These are phyloP conservation scores for Verasper variegatus DNA, from an alignment of 2,113 vertebrate genomes.

Conservation along the genomic window DNA sequence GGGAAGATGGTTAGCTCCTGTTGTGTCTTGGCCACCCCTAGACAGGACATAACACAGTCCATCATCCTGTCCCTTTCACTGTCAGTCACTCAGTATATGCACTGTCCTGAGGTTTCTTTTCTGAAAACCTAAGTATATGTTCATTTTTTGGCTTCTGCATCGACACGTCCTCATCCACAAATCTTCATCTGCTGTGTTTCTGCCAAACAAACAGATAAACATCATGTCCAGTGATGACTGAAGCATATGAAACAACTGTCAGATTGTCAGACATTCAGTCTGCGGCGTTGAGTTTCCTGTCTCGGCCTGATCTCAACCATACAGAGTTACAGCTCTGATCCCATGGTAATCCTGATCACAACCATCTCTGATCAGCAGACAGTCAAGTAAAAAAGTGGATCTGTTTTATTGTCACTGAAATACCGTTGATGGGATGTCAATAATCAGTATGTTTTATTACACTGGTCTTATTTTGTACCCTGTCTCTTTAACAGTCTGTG, in stretches of 20 bases:
- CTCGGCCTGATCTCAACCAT: neutral
- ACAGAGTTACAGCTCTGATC: neutral
- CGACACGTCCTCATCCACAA: too few relatives aligned
- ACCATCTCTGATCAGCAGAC: too few relatives aligned
- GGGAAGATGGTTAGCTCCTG: too few relatives aligned
- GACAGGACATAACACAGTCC: too few relatives aligned
- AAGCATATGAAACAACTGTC: conserved; percentile 6
- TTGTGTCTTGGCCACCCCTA: too few relatives aligned
- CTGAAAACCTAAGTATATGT: too few relatives aligned
- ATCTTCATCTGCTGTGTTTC: neutral
- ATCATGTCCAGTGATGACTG: neutral
- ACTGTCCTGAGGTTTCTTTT: too few relatives aligned
- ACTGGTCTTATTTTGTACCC: neutral
- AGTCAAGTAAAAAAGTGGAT: too few relatives aligned
- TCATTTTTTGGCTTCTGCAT: neutral
- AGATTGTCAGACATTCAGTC: conserved; percentile 9
- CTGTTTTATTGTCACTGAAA: too few relatives aligned
- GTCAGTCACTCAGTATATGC: too few relatives aligned
- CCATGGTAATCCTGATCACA: neutral
- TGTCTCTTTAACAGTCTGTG: neutral
- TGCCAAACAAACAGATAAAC: neutral
- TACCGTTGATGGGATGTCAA: neutral
- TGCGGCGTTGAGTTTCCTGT: neutral
- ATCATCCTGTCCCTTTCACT: too few relatives aligned
- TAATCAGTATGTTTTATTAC: too few relatives aligned